Percentiles rank a stretch among this genome's conserved stretches.
phyloP scores from a whole-genome alignment of 2,888 invertebrate species.

The Spodoptera littoralis region DNA sequence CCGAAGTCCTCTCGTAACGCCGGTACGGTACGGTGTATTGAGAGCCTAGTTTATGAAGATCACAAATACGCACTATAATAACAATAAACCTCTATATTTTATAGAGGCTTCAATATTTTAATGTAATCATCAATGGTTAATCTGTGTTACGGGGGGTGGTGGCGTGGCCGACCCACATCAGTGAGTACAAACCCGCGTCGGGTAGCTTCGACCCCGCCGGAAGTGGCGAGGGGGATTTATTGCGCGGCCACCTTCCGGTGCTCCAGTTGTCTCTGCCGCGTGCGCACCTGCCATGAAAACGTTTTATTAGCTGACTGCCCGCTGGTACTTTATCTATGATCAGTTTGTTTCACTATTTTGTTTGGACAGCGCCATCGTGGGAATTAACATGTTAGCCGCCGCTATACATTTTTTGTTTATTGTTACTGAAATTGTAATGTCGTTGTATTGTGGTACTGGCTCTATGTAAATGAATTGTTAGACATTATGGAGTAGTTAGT shows the following conservation, averaged over 20 bases:
- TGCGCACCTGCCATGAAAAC: slow-evolving; percentile 70
- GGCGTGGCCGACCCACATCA: slow-evolving; percentile 37
- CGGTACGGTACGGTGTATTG: too few species aligned
- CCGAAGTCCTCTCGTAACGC: too few species aligned
- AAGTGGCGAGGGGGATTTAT: slow-evolving; percentile 77
- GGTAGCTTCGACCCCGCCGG: slow-evolving; percentile 74
- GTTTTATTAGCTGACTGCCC: slow-evolving; percentile 47
- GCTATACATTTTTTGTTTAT: slow-evolving; percentile 4
- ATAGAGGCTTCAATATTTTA: too few species aligned
- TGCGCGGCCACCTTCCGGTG: slow-evolving; percentile 74
- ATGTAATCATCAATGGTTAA: too few species aligned
- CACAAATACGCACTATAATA: too few species aligned
- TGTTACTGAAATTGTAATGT: slow-evolving; percentile 6
- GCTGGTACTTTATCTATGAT: slow-evolving; percentile 37
- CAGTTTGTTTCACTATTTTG: slow-evolving; percentile 42
- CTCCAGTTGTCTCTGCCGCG: slow-evolving; percentile 70
- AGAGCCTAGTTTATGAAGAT: too few species aligned
- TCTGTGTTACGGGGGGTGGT: background rate
- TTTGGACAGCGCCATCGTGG: slow-evolving; percentile 29
- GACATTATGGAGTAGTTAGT: background rate
- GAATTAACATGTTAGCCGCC: slow-evolving; percentile 19
- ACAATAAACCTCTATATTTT: too few species aligned
- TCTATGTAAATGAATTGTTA: background rate
- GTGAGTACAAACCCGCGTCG: slow-evolving; percentile 62
- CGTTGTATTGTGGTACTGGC: too few species aligned